Percentiles rank a stretch among this genome's conserved stretches.
Conservation (phyloP, 2,797 vertebrate species). For the Dermochelys coriacea region DNA sequence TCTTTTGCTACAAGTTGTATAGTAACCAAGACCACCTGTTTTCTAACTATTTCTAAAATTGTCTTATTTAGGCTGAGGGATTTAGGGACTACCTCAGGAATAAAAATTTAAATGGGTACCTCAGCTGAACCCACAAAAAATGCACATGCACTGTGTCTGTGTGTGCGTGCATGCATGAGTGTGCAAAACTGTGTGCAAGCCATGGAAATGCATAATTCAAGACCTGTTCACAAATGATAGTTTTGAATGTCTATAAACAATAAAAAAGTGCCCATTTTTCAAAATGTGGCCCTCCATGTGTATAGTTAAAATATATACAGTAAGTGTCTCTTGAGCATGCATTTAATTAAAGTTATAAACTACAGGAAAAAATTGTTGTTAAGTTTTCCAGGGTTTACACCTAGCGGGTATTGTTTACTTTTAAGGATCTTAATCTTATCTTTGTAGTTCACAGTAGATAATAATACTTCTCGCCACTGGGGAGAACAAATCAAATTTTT, state of each 20-base stretch:
- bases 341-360: not conserved
- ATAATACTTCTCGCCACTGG: rapidly evolving
- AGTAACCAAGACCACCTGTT: not conserved
- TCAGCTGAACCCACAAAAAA: no score
- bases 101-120: not conserved
- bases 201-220: not conserved
- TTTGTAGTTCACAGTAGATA: not conserved
- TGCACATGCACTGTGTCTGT: no score
- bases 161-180: not conserved
- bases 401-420: not conserved
- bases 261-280: not conserved
- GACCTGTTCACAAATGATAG: not conserved
- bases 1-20: not conserved
- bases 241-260: not conserved
- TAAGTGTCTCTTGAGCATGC: not conserved
- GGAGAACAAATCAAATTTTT: not conserved
- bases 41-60: not conserved
- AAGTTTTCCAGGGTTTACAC: not conserved
- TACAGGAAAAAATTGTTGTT: not conserved
- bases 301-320: not conserved
- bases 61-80: not conserved
- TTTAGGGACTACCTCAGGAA: rapidly evolving
- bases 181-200: not conserved
- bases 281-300: not conserved
- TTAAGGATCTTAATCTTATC: not conserved